phyloP scores from a whole-genome alignment of 2,113 vertebrate genomes.

The Thermophis baileyi region DNA sequence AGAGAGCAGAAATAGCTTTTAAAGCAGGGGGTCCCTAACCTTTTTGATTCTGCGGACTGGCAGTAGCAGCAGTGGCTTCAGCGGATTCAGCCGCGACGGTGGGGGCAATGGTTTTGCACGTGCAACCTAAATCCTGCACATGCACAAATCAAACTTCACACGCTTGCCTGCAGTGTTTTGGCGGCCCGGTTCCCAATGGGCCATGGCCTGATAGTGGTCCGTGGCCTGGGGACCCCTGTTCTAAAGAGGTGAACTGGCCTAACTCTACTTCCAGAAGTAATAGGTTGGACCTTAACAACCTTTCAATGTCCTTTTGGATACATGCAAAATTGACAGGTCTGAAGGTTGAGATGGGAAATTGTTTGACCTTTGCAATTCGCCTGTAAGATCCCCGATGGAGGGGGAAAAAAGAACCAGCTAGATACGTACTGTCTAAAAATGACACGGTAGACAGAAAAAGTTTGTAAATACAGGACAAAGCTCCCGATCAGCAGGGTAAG shows the following conservation, averaged over 20 bases:
- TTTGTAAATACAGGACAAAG: neutral
- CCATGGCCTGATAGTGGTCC: too few relatives aligned
- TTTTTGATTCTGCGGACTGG: too few relatives aligned
- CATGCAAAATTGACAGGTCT: neutral
- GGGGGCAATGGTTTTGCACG: too few relatives aligned
- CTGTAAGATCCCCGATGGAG: neutral
- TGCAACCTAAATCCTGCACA: too few relatives aligned
- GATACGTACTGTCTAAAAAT: neutral
- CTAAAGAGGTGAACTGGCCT: neutral
- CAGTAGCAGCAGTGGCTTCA: too few relatives aligned
- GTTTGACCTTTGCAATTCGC: neutral
- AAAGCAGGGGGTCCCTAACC: too few relatives aligned
- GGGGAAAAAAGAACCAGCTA: neutral
- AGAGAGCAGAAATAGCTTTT: too few relatives aligned
- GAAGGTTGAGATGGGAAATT: neutral
- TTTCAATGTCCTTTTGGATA: neutral
- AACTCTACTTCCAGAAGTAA: neutral
- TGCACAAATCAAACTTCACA: too few relatives aligned
- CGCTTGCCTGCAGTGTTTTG: too few relatives aligned
- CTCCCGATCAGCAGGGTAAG: conserved; percentile 48
- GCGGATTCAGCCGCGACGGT: too few relatives aligned
- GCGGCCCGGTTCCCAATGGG: too few relatives aligned
- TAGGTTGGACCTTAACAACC: neutral
- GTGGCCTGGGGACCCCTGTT: too few relatives aligned
- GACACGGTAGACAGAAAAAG: neutral